Conservation (phyloP, 2,888 invertebrate species). For the Rhamphomyia laevipes region DNA sequence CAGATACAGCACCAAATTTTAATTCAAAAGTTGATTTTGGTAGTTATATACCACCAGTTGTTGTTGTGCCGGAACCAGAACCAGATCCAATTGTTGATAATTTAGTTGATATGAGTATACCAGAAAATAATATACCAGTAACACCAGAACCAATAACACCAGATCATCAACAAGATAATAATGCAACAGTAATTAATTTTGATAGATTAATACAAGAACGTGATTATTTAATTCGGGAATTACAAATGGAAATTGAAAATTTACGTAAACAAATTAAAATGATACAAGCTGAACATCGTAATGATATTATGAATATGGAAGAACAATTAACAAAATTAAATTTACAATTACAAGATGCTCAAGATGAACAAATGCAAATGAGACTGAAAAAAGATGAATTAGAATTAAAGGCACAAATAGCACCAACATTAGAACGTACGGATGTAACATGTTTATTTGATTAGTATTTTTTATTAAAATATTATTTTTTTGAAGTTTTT, state of each 20-base stretch:
- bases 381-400: slow-evolving; percentile 29
- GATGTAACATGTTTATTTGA: slow-evolving; percentile 10
- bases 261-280: slow-evolving; percentile 16
- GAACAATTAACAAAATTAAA: slow-evolving; percentile 24
- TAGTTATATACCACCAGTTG: slow-evolving; percentile 89
- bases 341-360: slow-evolving; percentile 24
- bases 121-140: slow-evolving; percentile 11
- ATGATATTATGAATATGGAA: slow-evolving; percentile 19
- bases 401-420: slow-evolving; percentile 28
- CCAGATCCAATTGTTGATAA: slow-evolving; percentile 29
- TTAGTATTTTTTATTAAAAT: slow-evolving; percentile 1
- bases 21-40: slow-evolving; percentile 78
- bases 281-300: slow-evolving; percentile 15
- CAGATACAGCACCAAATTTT: slow-evolving; percentile 93
- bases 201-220: slow-evolving; percentile 42
- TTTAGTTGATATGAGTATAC: slow-evolving; percentile 26
- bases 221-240: slow-evolving; percentile 66
- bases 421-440: slow-evolving; percentile 46
- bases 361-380: slow-evolving; percentile 27
- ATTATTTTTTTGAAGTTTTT: slow-evolving; percentile 3
- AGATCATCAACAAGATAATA: slow-evolving; percentile 21
- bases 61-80: slow-evolving; percentile 58
- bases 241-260: slow-evolving; percentile 50
- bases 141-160: slow-evolving; percentile 36
- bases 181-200: slow-evolving; percentile 21